A percentile compares a stretch with the other conserved stretches of the same genome.
Evolutionary conservation across 1,140 invertebrate genomes (phyloP).

Genomic region (Sipha flava): DNA sequence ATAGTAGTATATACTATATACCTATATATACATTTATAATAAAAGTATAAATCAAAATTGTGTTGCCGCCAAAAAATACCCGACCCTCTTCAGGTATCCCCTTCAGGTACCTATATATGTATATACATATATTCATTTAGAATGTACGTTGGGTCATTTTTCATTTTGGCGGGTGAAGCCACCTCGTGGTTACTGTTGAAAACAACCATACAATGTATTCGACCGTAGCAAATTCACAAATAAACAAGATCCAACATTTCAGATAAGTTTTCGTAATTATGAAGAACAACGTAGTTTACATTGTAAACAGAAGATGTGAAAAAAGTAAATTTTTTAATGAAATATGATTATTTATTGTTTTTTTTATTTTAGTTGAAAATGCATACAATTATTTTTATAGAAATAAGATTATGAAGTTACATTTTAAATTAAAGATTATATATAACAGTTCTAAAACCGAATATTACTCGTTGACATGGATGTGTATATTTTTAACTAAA

Average conservation of each 20-base stretch:
- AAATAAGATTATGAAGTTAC: too few species aligned
- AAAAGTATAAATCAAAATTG: neutral
- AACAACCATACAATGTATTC: neutral
- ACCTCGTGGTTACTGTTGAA: neutral
- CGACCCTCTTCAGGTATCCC: neutral
- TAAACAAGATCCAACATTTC: too few species aligned
- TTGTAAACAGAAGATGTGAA: neutral
- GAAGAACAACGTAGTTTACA: neutral
- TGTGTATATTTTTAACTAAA: too few species aligned
- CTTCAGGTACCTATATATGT: neutral
- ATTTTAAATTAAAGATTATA: too few species aligned
- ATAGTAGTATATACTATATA: neutral
- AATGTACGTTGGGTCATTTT: neutral
- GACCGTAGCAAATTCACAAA: too few species aligned
- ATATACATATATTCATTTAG: neutral
- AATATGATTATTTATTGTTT: neutral
- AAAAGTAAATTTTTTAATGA: neutral
- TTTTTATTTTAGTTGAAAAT: too few species aligned
- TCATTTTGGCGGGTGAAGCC: slow-evolving; percentile 6
- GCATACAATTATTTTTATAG: too few species aligned
- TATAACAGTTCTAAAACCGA: too few species aligned
- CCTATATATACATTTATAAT: neutral
- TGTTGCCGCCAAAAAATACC: neutral
- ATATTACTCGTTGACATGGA: too few species aligned
- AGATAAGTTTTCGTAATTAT: neutral